phyloP scores from a whole-genome alignment of 2,797 vertebrate species.

The Malacoctenus gilli region DNA sequence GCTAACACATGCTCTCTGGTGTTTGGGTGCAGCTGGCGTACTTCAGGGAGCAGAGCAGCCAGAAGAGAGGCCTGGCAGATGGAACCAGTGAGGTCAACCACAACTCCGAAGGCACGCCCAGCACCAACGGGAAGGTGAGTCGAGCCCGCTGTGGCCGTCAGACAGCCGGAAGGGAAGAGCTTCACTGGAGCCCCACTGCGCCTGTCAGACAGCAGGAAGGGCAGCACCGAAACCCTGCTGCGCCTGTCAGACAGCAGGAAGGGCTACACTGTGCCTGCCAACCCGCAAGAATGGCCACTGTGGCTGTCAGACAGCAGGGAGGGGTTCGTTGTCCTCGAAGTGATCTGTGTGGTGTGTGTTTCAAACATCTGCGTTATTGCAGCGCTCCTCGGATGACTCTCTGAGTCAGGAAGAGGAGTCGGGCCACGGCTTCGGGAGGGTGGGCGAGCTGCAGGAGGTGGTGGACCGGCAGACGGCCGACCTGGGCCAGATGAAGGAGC shows the following conservation, averaged over 20 bases:
- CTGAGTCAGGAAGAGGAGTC: slow-evolving; percentile 88
- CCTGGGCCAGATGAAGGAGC: slow-evolving; percentile 94
- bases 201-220: too few species aligned
- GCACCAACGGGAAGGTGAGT: slow-evolving; percentile 92
- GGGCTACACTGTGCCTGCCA: too few species aligned
- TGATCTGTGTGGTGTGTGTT: too few species aligned
- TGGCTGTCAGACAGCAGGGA: too few species aligned
- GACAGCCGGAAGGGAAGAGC: too few species aligned
- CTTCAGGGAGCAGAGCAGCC: slow-evolving; percentile 92
- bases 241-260: too few species aligned
- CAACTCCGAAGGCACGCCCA: slow-evolving; percentile 84
- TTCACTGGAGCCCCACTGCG: too few species aligned
- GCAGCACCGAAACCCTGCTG: too few species aligned
- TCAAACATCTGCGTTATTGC: slow-evolving; percentile 1
- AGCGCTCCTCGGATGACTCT: slow-evolving; percentile 92
- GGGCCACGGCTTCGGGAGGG: slow-evolving; percentile 75
- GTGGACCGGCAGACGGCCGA: slow-evolving; percentile 90
- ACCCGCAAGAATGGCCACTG: too few species aligned
- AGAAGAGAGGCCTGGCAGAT: slow-evolving; percentile 88
- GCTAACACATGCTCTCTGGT: too few species aligned
- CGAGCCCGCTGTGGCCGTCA: too few species aligned
- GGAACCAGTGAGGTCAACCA: slow-evolving; percentile 86
- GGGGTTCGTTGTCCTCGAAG: too few species aligned
- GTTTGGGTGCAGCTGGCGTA: slow-evolving; percentile 82
- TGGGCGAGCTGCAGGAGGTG: slow-evolving; percentile 90